Evolutionary conservation across 2,113 vertebrate species (phyloP).

Genomic region (Bubo blakistoni): DNA sequence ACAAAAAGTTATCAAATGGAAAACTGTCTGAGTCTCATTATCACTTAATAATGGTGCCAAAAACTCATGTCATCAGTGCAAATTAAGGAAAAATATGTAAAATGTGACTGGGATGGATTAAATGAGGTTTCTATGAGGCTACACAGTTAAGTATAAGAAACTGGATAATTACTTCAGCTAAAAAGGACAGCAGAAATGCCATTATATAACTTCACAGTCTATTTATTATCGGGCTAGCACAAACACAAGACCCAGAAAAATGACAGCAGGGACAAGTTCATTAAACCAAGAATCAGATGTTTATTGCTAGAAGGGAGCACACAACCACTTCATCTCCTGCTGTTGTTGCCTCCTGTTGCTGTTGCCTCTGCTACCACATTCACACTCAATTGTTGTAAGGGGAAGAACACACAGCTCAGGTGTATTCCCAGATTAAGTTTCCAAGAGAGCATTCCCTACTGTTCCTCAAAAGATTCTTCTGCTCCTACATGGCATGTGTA

Average conservation of each 20-base stretch:
- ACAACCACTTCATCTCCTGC: neutral
- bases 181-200: neutral
- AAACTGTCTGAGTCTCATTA: conserved; percentile 33
- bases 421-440: neutral
- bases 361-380: neutral
- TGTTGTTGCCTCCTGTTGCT: neutral
- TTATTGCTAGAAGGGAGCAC: neutral
- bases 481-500: neutral
- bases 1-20: conserved; percentile 38
- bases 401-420: neutral
- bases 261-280: neutral
- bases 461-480: neutral
- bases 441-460: neutral
- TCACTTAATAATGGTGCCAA: conserved; percentile 58
- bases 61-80: neutral
- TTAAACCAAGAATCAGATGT: neutral
- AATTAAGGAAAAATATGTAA: neutral
- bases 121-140: neutral
- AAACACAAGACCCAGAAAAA: neutral
- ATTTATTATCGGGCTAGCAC: neutral
- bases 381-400: rapidly evolving
- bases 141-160: neutral
- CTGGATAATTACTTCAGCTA: conserved; percentile 18
- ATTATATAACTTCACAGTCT: neutral
- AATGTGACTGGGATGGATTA: neutral